These are phyloP conservation scores for Diplosoma virens DNA, from an alignment of 23 tunicate species.

Conservation along the genomic window DNA sequence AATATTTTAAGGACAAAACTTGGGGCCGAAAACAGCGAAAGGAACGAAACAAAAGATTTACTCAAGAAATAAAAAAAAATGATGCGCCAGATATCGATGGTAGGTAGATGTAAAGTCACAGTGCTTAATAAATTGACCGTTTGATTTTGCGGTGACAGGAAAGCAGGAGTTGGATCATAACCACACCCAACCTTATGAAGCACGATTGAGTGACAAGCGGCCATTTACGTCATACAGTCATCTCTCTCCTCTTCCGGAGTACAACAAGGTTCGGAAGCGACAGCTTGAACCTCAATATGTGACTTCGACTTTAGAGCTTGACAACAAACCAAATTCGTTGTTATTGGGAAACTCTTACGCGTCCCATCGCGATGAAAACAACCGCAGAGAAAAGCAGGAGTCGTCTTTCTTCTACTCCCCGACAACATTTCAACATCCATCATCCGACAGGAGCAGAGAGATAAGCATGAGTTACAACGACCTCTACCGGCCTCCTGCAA, in stretches of 20 bases:
- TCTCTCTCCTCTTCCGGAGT: slow-evolving; percentile 1
- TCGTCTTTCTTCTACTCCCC: not conserved
- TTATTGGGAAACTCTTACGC: not conserved
- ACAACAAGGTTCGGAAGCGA: not conserved
- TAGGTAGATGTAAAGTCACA: no score
- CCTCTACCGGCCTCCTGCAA: slow-evolving; percentile 36
- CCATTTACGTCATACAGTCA: not conserved
- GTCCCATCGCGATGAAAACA: slow-evolving; percentile 25
- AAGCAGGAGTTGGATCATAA: not conserved
- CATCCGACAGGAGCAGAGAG: slow-evolving; percentile 27
- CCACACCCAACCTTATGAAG: not conserved
- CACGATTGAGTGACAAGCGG: not conserved
- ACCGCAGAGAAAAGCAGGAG: slow-evolving; percentile 1
- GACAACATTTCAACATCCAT: not conserved
- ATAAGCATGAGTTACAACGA: slow-evolving; percentile 85
- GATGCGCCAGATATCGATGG: not conserved
- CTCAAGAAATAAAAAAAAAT: not conserved
- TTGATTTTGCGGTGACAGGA: not conserved
- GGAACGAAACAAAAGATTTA: slow-evolving; percentile 1
- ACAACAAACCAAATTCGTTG: not conserved
- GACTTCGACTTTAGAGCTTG: not conserved
- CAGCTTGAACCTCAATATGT: no score
- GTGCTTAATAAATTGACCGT: no score
- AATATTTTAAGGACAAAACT: slow-evolving; percentile 56
- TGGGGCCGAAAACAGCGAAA: slow-evolving; percentile 76